These are phyloP conservation scores for Diacarnus erythraeanus DNA, from an alignment of 37 sponge, comb jelly and placozoan genomes.

Conservation along the genomic window DNA sequence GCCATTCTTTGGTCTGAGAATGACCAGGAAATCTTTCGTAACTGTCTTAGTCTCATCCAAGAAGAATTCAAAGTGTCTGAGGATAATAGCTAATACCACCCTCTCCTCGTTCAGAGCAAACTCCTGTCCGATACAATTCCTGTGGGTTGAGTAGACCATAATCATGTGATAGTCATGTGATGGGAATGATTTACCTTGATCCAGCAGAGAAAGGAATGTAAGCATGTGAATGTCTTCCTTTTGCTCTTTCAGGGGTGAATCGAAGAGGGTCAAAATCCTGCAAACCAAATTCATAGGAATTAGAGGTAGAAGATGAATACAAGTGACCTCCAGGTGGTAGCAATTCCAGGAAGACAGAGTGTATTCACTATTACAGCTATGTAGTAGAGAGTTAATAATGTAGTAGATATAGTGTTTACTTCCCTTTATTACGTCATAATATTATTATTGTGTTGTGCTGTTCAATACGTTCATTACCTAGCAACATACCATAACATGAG, in stretches of 20 bases:
- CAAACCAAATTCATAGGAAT: too few species aligned
- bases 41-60: conserved; percentile 31
- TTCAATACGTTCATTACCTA: too few species aligned
- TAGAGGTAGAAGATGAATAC: not conserved
- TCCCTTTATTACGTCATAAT: too few species aligned
- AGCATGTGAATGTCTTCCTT: conserved; percentile 65
- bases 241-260: conserved; percentile 76
- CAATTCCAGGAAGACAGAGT: too few species aligned
- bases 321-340: not conserved
- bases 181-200: conserved; percentile 75
- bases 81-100: conserved; percentile 45
- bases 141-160: conserved; percentile 3
- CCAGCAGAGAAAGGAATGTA: conserved; percentile 89
- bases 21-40: conserved; percentile 37
- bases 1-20: conserved; percentile 66
- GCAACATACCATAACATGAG: too few species aligned
- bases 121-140: conserved; percentile 83
- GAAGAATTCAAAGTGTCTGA: conserved; percentile 59
- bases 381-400: too few species aligned
- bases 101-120: conserved; percentile 83
- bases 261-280: conserved; percentile 86
- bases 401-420: too few species aligned
- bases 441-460: too few species aligned
- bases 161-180: not conserved
- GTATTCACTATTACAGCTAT: too few species aligned